Evolutionary conservation across 2,888 invertebrate species (phyloP).

Genomic region (Tortricodes alternella): DNA sequence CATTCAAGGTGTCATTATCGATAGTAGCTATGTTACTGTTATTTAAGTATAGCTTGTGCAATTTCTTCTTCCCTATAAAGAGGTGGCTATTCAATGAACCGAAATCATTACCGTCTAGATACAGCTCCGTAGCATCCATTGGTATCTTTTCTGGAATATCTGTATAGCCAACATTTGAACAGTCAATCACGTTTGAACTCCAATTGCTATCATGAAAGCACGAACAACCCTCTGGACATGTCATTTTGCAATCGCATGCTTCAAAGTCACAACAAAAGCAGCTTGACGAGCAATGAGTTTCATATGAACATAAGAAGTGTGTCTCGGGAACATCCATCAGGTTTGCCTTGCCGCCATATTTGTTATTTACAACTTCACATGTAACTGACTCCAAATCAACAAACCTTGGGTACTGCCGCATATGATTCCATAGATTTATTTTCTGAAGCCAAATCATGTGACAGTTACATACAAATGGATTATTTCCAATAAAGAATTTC

Average conservation of each 20-base stretch:
- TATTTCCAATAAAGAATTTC: constrained; percentile 90
- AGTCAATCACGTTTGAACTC: constrained; percentile 92
- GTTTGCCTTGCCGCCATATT: constrained; percentile 85
- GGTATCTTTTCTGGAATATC: constrained; percentile 90
- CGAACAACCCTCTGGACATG: constrained; percentile 91
- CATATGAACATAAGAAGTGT: constrained; percentile 91
- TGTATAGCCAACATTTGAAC: constrained; percentile 88
- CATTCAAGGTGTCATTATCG: constrained; percentile 91
- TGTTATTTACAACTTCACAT: constrained; percentile 88
- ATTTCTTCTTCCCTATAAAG: constrained; percentile 92
- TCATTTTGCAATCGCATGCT: constrained; percentile 95
- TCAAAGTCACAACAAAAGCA: constrained; percentile 95
- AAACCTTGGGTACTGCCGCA: constrained; percentile 89
- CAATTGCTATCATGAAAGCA: constrained; percentile 93
- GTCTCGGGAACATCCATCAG: constrained; percentile 87
- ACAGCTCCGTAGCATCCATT: constrained; percentile 94
- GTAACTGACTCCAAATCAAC: constrained; percentile 89
- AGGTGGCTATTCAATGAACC: constrained; percentile 89
- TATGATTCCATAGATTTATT: constrained; percentile 88
- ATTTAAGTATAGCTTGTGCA: constrained; percentile 89
- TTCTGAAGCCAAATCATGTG: constrained; percentile 93
- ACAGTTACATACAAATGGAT: constrained; percentile 94
- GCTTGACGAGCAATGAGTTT: constrained; percentile 90
- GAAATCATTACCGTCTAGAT: constrained; percentile 91
- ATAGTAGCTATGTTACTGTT: constrained; percentile 88